Evolutionary conservation across 2,888 invertebrate genomes (phyloP), one percentile per base, ranked within the genome.

Genomic region (Uropetala carovei): DNA sequence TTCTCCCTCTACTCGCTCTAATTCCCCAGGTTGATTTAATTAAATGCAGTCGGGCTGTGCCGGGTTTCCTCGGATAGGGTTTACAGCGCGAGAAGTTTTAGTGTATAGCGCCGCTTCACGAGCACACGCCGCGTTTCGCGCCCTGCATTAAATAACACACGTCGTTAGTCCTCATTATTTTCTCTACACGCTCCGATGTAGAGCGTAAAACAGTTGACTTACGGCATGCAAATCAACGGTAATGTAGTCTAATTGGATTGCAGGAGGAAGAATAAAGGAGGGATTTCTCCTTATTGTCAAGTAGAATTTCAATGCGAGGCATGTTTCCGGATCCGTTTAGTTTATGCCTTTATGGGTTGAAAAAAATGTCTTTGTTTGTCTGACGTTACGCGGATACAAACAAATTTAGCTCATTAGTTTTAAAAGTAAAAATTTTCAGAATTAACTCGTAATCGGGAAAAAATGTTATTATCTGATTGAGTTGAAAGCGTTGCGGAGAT

Each of bases 171-270:
- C 56, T 89, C 60, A 60, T 43, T 11, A 30, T 89, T 89, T 89
- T 43, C 89, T 89, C 89, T 64, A 5, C 43, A 43, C 89, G 89
- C 18, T 57, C 56, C 64, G 89, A 64, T 43, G 64, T 89, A 89
- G 64, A 89, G 43, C 89, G 89, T 89, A 89, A 89, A 89, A 64
- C 64, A 89, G 89, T 89, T 89, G 89, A 89, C 89, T 89, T 89
- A 89, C 60, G 64, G 60, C 68, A 43, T 89, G 68, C 89, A 89
- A 89, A 89, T 89, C 89, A 64, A 64, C 64, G 60, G 89, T 68
- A 89, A 89, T 89, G 60, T 68, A 89, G 89, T 89, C 27, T 89
- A 89, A 89, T 89, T 89, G 89, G 89, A 89, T 89, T 89, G 89
- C 89, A 43, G 75, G 22, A n/a, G 75, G 22, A 11, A 75, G 27